A percentile compares a stretch with the other conserved stretches of the same genome.
Evolutionary conservation across 2,113 vertebrate genomes (phyloP).

Genomic region (Acanthochromis polyacanthus): DNA sequence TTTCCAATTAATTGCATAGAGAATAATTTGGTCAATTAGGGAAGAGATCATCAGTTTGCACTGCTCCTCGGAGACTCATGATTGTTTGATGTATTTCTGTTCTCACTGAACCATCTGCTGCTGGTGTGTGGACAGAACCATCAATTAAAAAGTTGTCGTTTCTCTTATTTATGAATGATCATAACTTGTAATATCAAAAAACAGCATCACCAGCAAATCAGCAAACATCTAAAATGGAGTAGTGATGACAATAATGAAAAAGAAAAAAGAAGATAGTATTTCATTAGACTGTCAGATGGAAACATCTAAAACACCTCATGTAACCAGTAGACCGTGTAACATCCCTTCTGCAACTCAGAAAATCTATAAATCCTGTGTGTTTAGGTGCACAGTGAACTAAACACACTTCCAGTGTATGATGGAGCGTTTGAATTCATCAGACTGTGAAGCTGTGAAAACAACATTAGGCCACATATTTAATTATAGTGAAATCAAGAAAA

Average conservation of each 20-base stretch:
- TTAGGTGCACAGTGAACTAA: not conserved
- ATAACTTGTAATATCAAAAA: not conserved
- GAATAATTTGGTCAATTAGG: conserved; percentile 53
- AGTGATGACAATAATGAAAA: not conserved
- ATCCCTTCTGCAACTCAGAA: too few relatives aligned
- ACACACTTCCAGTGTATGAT: not conserved
- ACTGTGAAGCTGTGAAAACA: not conserved
- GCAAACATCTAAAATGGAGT: not conserved
- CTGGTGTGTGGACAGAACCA: not conserved
- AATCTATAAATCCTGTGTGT: not conserved
- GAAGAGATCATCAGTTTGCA: conserved; percentile 26
- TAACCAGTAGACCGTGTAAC: too few relatives aligned
- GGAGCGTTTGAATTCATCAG: not conserved
- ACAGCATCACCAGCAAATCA: not conserved
- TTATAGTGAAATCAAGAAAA: not conserved
- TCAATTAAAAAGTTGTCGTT: not conserved
- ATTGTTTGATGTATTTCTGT: conserved; percentile 29
- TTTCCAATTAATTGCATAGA: conserved; percentile 48
- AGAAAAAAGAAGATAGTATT: not conserved
- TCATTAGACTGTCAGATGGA: not conserved
- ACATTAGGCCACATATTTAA: not conserved
- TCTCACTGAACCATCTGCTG: conserved; percentile 6
- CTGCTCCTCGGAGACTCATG: conserved; percentile 21
- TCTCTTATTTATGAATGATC: not conserved
- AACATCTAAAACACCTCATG: too few relatives aligned